A percentile compares a stretch with the other conserved stretches of the same genome.
Conservation (phyloP, 2,797 vertebrate genomes). For the Gastrophryne carolinensis region DNA sequence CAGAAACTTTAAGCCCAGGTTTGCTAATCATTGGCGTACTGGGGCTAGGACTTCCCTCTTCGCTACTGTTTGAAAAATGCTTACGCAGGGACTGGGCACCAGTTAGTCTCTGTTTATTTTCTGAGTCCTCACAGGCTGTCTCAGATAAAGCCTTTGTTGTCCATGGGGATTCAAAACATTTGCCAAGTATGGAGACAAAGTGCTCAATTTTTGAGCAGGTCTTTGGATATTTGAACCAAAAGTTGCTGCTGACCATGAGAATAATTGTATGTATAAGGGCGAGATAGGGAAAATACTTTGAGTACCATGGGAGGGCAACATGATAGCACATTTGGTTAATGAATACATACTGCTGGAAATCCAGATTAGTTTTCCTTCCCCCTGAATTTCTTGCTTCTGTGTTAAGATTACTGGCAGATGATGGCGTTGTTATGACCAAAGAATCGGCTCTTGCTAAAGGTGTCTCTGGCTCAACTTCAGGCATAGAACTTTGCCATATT, state of each 20-base stretch:
- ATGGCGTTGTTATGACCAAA: constrained; percentile 59
- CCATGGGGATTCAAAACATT: constrained; percentile 98
- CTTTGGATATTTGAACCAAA: constrained; percentile 99
- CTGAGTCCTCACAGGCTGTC: constrained; percentile 95
- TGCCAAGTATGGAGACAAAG: constrained; percentile 96
- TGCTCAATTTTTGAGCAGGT: constrained; percentile 98
- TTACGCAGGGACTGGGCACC: constrained; percentile 87
- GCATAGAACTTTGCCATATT: constrained; percentile 61
- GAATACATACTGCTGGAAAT: constrained; percentile 98
- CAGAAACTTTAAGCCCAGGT: constrained; percentile 88
- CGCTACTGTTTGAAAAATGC: constrained; percentile 93
- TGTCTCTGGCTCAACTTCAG: constrained; percentile 56
- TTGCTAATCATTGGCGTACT: constrained; percentile 88
- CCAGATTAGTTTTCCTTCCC: constrained; percentile 89
- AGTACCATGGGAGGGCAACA: constrained; percentile 96
- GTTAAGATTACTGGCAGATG: constrained; percentile 60
- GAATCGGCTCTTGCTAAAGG: constrained; percentile 63
- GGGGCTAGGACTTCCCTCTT: constrained; percentile 92
- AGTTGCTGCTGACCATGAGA: constrained; percentile 98
- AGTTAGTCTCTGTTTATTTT: constrained; percentile 92
- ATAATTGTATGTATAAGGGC: constrained; percentile 97
- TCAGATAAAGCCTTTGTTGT: constrained; percentile 97
- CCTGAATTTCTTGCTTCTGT: constrained; percentile 74
- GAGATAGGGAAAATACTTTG: constrained; percentile 98
- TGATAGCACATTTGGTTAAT: constrained; percentile 99